These are phyloP conservation scores for Prietella phreatophila DNA, from an alignment of 2,113 vertebrate genomes.

Conservation along the genomic window DNA sequence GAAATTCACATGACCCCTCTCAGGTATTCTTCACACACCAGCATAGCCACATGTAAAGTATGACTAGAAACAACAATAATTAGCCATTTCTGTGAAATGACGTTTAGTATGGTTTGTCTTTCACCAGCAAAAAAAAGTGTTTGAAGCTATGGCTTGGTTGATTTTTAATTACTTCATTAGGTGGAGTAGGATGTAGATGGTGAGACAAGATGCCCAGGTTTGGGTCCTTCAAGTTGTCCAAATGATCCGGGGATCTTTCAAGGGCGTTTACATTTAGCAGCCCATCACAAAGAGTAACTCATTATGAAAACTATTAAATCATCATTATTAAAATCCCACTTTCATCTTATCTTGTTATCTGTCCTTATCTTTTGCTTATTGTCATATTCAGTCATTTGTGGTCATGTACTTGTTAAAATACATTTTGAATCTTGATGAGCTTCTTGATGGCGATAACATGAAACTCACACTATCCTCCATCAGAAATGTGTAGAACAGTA, in stretches of 20 bases:
- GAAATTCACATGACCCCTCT: not conserved
- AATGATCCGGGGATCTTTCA: not conserved
- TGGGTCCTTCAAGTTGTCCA: not conserved
- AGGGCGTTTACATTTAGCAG: not conserved
- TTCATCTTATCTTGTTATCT: not conserved
- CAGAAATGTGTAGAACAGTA: not conserved
- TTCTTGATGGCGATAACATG: not conserved
- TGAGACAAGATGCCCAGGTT: not conserved
- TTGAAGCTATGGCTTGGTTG: not conserved
- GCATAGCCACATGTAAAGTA: not conserved
- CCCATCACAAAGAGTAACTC: not conserved
- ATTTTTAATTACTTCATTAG: not conserved
- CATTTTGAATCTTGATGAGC: not conserved
- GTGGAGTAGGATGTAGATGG: not conserved
- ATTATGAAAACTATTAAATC: too few relatives aligned
- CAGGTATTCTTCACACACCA: not conserved
- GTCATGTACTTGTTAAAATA: not conserved
- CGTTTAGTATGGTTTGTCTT: not conserved
- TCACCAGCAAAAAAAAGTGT: not conserved
- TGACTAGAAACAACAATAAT: not conserved
- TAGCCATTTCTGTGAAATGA: not conserved
- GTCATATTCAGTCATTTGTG: not conserved
- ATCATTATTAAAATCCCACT: not conserved
- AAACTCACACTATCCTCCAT: not conserved
- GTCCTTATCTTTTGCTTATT: not conserved